Evolutionary conservation across 2,797 vertebrate genomes (phyloP).

Genomic region (Pantherophis alleghaniensis): DNA sequence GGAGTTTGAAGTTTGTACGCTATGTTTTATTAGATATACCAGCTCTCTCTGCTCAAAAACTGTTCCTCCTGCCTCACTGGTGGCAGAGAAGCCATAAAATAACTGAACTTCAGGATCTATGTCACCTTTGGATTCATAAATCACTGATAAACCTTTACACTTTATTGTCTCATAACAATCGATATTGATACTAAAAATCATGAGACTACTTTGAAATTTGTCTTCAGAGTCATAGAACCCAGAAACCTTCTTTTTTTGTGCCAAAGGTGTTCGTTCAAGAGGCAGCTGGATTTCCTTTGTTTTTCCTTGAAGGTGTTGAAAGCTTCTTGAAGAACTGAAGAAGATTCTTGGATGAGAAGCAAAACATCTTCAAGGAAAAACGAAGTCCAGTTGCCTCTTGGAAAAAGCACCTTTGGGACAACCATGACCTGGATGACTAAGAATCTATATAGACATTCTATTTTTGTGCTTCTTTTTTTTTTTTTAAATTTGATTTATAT

Average conservation of each 20-base stretch:
- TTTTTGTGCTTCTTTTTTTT: background rate
- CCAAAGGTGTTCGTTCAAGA: background rate
- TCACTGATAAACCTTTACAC: background rate
- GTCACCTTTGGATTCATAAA: background rate
- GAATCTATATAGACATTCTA: background rate
- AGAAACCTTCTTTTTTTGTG: background rate
- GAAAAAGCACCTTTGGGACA: background rate
- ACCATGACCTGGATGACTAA: background rate
- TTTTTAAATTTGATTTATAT: too few species aligned
- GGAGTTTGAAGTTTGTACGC: background rate
- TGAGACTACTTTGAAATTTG: background rate
- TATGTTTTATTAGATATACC: background rate
- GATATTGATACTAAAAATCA: background rate
- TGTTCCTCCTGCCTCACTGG: background rate
- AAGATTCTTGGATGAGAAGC: background rate
- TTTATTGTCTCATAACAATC: background rate
- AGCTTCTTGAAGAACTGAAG: background rate
- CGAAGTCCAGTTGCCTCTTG: background rate
- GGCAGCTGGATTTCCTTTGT: background rate
- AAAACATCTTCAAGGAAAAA: background rate
- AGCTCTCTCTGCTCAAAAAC: background rate
- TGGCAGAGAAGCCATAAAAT: background rate
- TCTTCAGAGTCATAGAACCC: background rate
- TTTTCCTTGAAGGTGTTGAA: background rate
- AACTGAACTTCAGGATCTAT: background rate